Evolutionary conservation across 2,888 invertebrate genomes (phyloP).

Genomic region (Ischnus inquisitorius): DNA sequence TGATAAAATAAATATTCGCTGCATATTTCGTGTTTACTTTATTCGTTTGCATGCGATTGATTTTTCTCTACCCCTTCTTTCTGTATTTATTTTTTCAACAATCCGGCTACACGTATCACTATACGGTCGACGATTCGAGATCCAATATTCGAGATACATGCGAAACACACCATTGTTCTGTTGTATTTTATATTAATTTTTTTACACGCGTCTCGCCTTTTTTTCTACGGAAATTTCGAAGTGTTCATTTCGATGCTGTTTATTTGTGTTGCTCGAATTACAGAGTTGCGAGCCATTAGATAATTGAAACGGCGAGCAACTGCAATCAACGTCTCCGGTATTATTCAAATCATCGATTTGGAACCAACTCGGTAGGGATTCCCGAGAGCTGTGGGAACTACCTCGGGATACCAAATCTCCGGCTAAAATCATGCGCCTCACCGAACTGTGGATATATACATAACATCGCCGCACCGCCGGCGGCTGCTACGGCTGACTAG

Average conservation of each 20-base stretch:
- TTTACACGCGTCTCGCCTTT: neutral
- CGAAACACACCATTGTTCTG: neutral
- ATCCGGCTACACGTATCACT: neutral
- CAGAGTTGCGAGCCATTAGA: neutral
- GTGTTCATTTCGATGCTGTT: neutral
- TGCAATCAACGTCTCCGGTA: neutral
- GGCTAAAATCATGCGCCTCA: constrained; percentile 4
- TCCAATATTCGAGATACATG: neutral
- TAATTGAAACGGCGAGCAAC: neutral
- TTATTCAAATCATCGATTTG: constrained; percentile 1
- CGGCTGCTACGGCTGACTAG: neutral
- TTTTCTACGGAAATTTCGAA: neutral
- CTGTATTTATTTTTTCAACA: constrained; percentile 6
- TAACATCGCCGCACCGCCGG: neutral
- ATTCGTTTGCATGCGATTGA: constrained; percentile 16
- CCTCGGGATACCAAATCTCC: neutral
- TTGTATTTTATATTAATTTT: neutral
- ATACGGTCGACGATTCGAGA: neutral
- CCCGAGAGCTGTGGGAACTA: neutral
- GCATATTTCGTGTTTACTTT: neutral
- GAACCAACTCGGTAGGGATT: constrained; percentile 1
- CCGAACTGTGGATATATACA: neutral
- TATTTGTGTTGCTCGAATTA: neutral
- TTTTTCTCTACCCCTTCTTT: constrained; percentile 4
- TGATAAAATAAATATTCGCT: constrained; percentile 49